Percentiles rank a stretch among this genome's conserved stretches.
Conservation (phyloP, 2,113 vertebrate species). For the Platanista minor region DNA sequence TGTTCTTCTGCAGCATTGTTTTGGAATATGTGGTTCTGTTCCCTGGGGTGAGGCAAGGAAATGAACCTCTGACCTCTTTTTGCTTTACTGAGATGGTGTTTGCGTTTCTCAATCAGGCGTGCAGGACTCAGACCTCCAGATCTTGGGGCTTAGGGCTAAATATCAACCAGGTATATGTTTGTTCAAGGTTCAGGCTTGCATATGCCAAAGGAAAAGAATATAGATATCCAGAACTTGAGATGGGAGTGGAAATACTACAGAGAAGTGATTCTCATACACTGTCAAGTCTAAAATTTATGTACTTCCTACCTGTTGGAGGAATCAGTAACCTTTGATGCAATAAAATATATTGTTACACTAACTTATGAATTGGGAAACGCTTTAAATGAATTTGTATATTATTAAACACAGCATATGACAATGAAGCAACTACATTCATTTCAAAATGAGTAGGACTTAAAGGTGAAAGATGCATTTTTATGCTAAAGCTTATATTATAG, state of each 20-base stretch:
- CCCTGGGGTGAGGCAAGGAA: slow-evolving; percentile 39
- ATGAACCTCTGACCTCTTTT: slow-evolving; percentile 12
- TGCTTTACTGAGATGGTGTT: not conserved
- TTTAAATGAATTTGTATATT: not conserved
- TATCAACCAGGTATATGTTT: not conserved
- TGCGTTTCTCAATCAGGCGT: not conserved
- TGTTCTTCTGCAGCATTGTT: not conserved
- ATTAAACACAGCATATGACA: not conserved
- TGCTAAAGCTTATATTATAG: not conserved
- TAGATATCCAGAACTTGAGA: not conserved
- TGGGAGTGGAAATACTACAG: not conserved
- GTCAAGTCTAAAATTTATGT: not conserved
- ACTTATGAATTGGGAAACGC: not conserved
- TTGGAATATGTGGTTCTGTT: not conserved
- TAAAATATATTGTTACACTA: not conserved
- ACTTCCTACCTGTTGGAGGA: not conserved
- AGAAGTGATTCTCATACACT: not conserved
- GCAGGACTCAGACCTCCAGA: not conserved
- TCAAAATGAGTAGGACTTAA: not conserved
- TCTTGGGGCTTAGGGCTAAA: not conserved
- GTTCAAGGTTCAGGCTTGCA: not conserved
- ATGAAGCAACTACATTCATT: not conserved
- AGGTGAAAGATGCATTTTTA: not conserved
- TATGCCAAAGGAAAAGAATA: not conserved
- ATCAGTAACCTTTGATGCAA: not conserved